Evolutionary conservation across 2,797 vertebrate species (phyloP).

Genomic region (Loris lydekkerianus): DNA sequence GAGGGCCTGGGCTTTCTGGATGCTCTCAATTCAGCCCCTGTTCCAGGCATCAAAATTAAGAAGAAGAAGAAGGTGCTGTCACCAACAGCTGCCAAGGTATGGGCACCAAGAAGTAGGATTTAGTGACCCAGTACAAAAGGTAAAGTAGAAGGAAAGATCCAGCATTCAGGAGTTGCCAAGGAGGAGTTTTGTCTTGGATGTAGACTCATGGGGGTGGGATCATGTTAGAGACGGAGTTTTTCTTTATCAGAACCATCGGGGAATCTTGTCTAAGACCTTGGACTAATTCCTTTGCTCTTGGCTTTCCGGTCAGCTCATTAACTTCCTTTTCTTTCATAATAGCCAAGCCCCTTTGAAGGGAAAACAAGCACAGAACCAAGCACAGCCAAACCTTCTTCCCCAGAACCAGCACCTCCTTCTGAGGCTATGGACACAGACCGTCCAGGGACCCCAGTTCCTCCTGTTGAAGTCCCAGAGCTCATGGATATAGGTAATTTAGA

Average conservation of each 20-base stretch:
- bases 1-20: constrained; percentile 96
- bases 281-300: neutral
- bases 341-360: constrained; percentile 94
- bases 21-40: constrained; percentile 96
- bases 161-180: too few species aligned
- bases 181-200: neutral
- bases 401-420: constrained; percentile 89
- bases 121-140: neutral
- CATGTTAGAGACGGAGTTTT: fast-evolving
- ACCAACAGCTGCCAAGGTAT: constrained; percentile 95
- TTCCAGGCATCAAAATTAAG: constrained; percentile 97
- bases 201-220: fast-evolving
- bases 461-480: constrained; percentile 93
- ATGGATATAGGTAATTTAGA: constrained; percentile 90
- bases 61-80: constrained; percentile 97
- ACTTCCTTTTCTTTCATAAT: constrained; percentile 23
- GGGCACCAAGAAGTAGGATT: neutral
- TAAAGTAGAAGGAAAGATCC: neutral
- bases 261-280: neutral
- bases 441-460: constrained; percentile 94
- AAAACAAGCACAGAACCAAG: constrained; percentile 90
- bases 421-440: constrained; percentile 93
- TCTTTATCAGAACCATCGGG: neutral
- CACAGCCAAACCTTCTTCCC: constrained; percentile 92
- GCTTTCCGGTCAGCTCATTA: neutral